A percentile compares a stretch with the other conserved stretches of the same genome.
Conservation (phyloP, 2,113 vertebrate genomes). For the Datnioides undecimradiatus region DNA sequence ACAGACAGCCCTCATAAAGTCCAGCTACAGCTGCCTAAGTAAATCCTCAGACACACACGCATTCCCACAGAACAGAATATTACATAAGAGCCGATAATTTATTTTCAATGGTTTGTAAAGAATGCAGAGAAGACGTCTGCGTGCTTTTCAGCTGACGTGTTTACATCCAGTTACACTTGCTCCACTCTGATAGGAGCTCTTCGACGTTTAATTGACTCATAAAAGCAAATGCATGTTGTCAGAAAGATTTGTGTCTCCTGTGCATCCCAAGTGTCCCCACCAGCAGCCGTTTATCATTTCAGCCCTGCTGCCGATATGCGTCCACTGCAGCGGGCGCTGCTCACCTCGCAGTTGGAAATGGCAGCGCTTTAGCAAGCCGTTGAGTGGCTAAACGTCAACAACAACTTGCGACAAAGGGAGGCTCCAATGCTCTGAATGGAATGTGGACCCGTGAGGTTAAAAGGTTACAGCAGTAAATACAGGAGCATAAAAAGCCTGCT, state of each 20-base stretch:
- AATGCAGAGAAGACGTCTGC: background rate
- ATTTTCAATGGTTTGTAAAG: constrained; percentile 4
- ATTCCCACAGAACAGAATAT: background rate
- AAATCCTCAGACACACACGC: background rate
- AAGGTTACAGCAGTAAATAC: constrained; percentile 40
- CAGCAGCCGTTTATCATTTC: background rate
- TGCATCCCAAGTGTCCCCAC: background rate
- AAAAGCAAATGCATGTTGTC: constrained; percentile 32
- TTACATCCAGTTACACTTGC: constrained; percentile 18
- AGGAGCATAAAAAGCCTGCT: constrained; percentile 14
- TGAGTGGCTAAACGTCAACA: background rate
- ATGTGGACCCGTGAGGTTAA: constrained; percentile 25
- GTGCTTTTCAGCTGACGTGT: background rate
- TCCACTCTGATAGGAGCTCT: constrained; percentile 16
- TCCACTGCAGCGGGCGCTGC: background rate
- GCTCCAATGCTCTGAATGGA: background rate
- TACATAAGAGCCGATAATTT: constrained; percentile 16
- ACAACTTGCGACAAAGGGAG: background rate
- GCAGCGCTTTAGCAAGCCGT: background rate
- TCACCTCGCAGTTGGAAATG: background rate
- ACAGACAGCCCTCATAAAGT: constrained; percentile 25
- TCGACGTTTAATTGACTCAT: constrained; percentile 26
- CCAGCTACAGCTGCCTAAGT: background rate
- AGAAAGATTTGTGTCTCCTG: constrained; percentile 10
- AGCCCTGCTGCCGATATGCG: background rate